Conservation (phyloP, 2,113 vertebrate species). For the Tyrannus savana region DNA sequence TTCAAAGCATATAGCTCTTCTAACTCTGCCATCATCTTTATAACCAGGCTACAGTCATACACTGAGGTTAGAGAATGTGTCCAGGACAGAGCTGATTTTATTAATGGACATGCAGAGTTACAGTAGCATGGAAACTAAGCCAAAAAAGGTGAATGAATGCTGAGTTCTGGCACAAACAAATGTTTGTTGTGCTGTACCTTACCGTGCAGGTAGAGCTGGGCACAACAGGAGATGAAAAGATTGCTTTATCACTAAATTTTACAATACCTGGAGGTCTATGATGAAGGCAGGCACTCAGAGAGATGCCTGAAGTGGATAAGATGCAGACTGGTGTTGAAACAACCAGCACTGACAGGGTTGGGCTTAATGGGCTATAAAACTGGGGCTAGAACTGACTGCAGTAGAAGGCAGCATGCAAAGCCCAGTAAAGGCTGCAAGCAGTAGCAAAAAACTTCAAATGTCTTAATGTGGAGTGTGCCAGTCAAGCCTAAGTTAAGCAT, state of each 20-base stretch:
- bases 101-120: neutral
- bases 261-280: neutral
- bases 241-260: slow-evolving; percentile 3
- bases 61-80: neutral
- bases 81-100: neutral
- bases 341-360: neutral
- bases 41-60: neutral
- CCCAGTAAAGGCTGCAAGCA: neutral
- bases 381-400: neutral
- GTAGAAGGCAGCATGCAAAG: neutral
- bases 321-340: slow-evolving; percentile 34
- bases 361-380: neutral
- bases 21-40: neutral
- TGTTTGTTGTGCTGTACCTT: neutral
- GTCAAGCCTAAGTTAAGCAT: neutral
- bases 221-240: neutral
- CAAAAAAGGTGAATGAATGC: neutral
- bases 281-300: neutral
- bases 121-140: neutral
- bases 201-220: neutral
- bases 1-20: neutral
- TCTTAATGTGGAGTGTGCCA: neutral
- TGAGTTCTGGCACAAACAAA: neutral
- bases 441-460: neutral
- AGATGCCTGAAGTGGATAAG: slow-evolving; percentile 45